Evolutionary conservation across 2,113 vertebrate species (phyloP), one percentile per base, ranked within the genome.

Genomic region (Myiozetetes cayanensis): DNA sequence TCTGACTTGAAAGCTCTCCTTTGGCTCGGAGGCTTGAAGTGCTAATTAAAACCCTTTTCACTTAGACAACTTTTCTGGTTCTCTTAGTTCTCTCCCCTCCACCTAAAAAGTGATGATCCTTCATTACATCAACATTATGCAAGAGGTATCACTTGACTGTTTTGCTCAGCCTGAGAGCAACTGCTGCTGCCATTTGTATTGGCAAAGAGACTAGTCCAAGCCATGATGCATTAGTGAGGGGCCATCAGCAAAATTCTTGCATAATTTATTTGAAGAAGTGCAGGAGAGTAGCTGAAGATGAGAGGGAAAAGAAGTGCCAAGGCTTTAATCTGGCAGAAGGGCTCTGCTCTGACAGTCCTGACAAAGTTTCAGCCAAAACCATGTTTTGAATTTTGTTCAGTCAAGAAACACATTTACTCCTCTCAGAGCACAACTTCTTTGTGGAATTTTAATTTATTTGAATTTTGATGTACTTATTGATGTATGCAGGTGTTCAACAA

Each of bases 1-100:
- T 74, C 44, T 56, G 77, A 81, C 84, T 61, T 89, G 63, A 70
- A 86, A 70, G 39, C 55, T 91, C 30, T 87, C 19, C 53, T 91
- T 91, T 80, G 63, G 41, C 73, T 80, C 58, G 47, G 35, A 83
- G 56, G 33, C 47, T 86, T 58, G 67, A 76, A 71, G 13, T 74
- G 37, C 59, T 93, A 96, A 92, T 85, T 94, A 96, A 91, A 77
- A 47, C 19, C 31, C 27, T 39, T 71, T 82, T 75, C 87, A 22
- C 75, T 91, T 83, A 86, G 33, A 73, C 75, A 76, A 80, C 62
- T 47, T 86, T 76, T 31, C 63, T 91, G 72, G 19, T 35, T 83
- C 37, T 85, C n/a, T 85, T 74, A 23, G 0, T 35, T 55, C 13
- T 65, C 63, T 76, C n/a, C 17, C 14, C 10, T 44, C 41, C 46